Percentiles rank a stretch among this genome's conserved stretches.
phyloP scores from a whole-genome alignment of 2,888 invertebrate species.

The Drosophila kanekoi region DNA sequence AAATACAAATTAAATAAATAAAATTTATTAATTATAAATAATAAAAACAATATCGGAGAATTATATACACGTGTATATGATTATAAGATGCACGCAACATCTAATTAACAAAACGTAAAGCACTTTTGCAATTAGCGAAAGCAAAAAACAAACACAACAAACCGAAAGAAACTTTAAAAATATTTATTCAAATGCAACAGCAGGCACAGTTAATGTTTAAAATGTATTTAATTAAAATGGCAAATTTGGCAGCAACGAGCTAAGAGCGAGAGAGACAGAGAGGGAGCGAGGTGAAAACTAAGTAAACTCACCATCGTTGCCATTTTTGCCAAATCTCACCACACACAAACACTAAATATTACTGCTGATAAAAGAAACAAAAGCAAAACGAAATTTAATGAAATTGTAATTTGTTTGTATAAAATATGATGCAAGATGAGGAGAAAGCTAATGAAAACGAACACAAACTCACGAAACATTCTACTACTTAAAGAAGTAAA shows the following conservation, averaged over 20 bases:
- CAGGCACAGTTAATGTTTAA: conserved; percentile 47
- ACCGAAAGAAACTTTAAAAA: conserved; percentile 20
- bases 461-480: conserved; percentile 59
- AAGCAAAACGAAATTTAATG: conserved; percentile 15
- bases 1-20: conserved; percentile 61
- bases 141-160: conserved; percentile 9
- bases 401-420: conserved; percentile 58
- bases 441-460: conserved; percentile 15
- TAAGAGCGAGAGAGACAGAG: not conserved
- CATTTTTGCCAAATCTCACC: conserved; percentile 24
- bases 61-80: conserved; percentile 20
- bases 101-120: conserved; percentile 10
- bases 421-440: conserved; percentile 26
- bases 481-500: conserved; percentile 62
- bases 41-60: conserved; percentile 17
- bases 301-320: conserved; percentile 9
- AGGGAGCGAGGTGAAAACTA: not conserved
- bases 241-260: conserved; percentile 19
- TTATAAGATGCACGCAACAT: conserved; percentile 2
- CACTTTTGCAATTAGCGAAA: conserved; percentile 27
- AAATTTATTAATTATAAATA: conserved; percentile 58
- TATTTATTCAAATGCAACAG: conserved; percentile 13
- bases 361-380: conserved; percentile 14
- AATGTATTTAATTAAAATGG: conserved; percentile 22
- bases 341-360: conserved; percentile 31